Evolutionary conservation across 2,888 invertebrate species (phyloP), one percentile per base, ranked within the genome.

Genomic region (Microctonus brassicae): DNA sequence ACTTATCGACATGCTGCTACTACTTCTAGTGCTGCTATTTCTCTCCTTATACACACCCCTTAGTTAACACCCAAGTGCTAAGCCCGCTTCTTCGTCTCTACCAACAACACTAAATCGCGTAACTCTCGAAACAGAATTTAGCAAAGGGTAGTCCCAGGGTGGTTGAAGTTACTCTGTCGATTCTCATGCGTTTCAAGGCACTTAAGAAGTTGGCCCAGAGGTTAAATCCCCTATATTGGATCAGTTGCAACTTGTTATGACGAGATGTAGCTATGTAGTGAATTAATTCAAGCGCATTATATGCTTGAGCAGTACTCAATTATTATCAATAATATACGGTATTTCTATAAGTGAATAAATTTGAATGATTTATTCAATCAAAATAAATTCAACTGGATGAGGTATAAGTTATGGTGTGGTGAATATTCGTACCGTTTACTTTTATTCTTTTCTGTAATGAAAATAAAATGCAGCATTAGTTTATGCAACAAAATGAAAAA

Each of bases 71-170:
- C 55, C 13, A 57, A 69, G 63, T 24, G 62, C 63, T 69, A 69
- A 69, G 42, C 55, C 36, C 39, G 53, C 53, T 69, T 36, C 69
- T 69, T 53, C 61, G 13, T 11, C 47, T 52, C 34, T 33, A 53
- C 34, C 20, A 47, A 33, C 22, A 64, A 22, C 4, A 17, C 58
- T 29, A 33, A 71, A 62, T 53, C 36, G 42, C 66, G 26, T 66
- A 61, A 71, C 61, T 61, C 62, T 47, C 24, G 33, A 67, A 66
- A 71, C 42, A 67, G 57, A 71, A 62, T 71, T 65, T 71, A 55
- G 55, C 66, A 29, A 26, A 52, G 60, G 33, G 53, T 47, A 62
- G 42, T 66, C 55, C 53, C 55, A 11, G 34, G 55, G 52, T 67
- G 42, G 24, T 33, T 29, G 55, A 60, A 70, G 60, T 67, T 67